These are phyloP conservation scores for Mastomys coucha DNA, from an alignment of 2,113 vertebrate genomes.

Conservation along the genomic window DNA sequence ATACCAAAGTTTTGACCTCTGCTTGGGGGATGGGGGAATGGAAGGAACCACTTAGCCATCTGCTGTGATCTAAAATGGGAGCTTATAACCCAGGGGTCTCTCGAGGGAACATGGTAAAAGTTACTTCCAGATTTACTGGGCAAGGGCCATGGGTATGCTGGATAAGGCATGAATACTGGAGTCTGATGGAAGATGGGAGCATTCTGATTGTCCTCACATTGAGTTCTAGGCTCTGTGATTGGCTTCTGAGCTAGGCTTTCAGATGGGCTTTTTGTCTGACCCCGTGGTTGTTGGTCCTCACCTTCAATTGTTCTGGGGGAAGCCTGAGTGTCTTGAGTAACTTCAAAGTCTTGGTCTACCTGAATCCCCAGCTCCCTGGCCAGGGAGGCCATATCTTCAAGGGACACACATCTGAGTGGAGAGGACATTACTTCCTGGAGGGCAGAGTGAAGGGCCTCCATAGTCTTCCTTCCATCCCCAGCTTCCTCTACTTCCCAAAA, in stretches of 20 bases:
- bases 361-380: constrained; percentile 77
- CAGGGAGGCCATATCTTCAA: constrained; percentile 76
- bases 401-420: constrained; percentile 49
- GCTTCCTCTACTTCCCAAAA: constrained; percentile 71
- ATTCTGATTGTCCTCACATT: background rate
- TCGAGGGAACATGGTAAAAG: background rate
- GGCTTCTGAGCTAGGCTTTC: background rate
- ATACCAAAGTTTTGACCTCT: background rate
- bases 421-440: constrained; percentile 64
- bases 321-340: background rate
- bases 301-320: background rate
- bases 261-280: background rate
- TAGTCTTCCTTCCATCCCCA: constrained; percentile 49
- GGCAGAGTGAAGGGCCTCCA: constrained; percentile 59
- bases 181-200: background rate
- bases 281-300: background rate
- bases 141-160: background rate
- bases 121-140: background rate
- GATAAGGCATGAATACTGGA: background rate
- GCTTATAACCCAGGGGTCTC: background rate
- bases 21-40: constrained; percentile 9
- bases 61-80: constrained; percentile 28
- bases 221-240: background rate
- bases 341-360: constrained; percentile 71
- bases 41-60: background rate